A percentile compares a stretch with the other conserved stretches of the same genome.
These are phyloP conservation scores for Grapholita molesta DNA, from an alignment of 1,140 invertebrate genomes.

Conservation along the genomic window DNA sequence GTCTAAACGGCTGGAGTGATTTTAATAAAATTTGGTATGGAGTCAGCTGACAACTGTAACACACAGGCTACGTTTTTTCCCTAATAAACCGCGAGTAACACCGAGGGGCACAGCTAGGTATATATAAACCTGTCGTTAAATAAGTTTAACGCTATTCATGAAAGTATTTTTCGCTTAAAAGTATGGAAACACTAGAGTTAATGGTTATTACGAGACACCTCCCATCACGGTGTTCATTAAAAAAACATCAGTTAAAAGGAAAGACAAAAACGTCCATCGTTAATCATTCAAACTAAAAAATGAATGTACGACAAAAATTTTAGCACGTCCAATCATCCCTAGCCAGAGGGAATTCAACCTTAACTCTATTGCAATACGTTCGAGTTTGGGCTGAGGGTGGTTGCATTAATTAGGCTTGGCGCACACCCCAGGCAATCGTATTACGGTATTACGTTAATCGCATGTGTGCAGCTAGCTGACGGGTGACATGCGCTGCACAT, in stretches of 20 bases:
- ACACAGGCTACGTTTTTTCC: no score
- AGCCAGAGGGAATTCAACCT: not conserved
- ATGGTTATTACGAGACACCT: not conserved
- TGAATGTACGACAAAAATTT: not conserved
- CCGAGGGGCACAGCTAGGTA: no score
- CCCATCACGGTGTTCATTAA: not conserved
- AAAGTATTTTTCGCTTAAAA: no score
- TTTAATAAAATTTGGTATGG: no score
- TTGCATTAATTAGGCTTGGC: not conserved
- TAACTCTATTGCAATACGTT: not conserved
- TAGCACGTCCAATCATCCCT: not conserved
- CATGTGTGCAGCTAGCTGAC: not conserved
- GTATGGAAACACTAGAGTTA: not conserved
- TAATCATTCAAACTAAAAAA: not conserved
- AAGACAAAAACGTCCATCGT: not conserved
- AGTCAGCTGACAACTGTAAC: no score
- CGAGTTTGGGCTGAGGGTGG: not conserved
- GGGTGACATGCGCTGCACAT: not conserved
- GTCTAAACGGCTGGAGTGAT: no score
- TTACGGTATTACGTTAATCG: not conserved
- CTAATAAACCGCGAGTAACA: no score
- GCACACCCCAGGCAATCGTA: slow-evolving; percentile 5
- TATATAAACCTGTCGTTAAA: no score
- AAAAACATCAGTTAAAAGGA: not conserved
- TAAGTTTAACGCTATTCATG: no score